A percentile compares a stretch with the other conserved stretches of the same genome.
Conservation (phyloP, 2,113 vertebrate genomes). For the Dermatemys mawii region DNA sequence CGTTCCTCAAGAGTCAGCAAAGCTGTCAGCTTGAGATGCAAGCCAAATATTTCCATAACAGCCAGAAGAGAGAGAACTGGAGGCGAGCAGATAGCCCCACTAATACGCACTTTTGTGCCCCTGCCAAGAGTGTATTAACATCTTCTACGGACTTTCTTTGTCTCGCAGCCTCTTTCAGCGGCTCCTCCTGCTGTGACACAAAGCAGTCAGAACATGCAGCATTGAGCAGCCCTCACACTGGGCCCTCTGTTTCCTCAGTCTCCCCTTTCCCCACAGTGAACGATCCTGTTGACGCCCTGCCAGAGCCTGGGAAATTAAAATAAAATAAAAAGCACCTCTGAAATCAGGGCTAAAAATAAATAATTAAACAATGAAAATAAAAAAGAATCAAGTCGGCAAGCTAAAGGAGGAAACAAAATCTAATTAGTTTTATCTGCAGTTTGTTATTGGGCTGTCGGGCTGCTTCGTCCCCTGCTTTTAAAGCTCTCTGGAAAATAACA, state of each 20-base stretch:
- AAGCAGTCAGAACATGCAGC: constrained; percentile 38
- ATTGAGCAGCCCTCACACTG: constrained; percentile 56
- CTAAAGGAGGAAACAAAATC: constrained; percentile 39
- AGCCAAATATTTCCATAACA: constrained; percentile 46
- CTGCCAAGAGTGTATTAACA: constrained; percentile 53
- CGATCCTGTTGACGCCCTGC: constrained; percentile 33
- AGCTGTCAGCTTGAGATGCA: constrained; percentile 9
- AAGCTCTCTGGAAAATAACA: constrained; percentile 38
- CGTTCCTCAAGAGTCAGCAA: constrained; percentile 40
- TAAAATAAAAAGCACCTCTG: constrained; percentile 3
- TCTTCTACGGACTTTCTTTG: constrained; percentile 62
- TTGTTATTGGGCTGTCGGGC: constrained; percentile 34
- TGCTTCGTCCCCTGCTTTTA: constrained; percentile 35
- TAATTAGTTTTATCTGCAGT: constrained; percentile 46
- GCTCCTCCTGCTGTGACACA: background rate
- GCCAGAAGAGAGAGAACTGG: constrained; percentile 31
- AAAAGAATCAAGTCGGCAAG: constrained; percentile 76
- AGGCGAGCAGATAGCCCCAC: background rate
- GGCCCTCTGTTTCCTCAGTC: constrained; percentile 63
- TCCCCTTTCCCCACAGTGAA: background rate
- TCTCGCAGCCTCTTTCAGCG: constrained; percentile 23
- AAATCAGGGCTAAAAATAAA: constrained; percentile 72
- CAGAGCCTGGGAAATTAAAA: constrained; percentile 46
- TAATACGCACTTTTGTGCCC: constrained; percentile 10
- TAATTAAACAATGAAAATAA: constrained; percentile 67